A percentile compares a stretch with the other conserved stretches of the same genome.
Conservation (phyloP, 2,113 vertebrate species). For the Hyla sarda region DNA sequence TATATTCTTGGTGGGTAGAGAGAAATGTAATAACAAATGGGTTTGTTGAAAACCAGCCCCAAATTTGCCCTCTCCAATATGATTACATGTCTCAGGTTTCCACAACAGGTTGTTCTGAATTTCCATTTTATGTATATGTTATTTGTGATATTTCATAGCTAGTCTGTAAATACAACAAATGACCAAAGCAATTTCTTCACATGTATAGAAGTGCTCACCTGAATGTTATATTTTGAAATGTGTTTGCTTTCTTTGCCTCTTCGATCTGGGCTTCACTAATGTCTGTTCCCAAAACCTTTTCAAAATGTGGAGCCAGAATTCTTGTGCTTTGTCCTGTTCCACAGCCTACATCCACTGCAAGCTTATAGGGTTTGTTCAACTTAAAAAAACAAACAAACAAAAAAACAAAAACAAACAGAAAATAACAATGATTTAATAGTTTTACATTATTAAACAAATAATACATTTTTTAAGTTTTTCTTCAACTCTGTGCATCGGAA, state of each 20-base stretch:
- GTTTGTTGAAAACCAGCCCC: too few relatives aligned
- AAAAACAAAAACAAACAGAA: too few relatives aligned
- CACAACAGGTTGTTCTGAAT: background rate
- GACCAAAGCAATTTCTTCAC: background rate
- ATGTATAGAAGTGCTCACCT: constrained; percentile 67
- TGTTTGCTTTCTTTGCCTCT: constrained; percentile 64
- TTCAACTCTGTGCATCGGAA: too few relatives aligned
- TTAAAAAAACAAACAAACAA: too few relatives aligned
- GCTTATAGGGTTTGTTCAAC: constrained; percentile 61
- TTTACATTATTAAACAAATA: too few relatives aligned
- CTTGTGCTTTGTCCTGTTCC: constrained; percentile 81
- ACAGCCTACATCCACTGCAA: constrained; percentile 83
- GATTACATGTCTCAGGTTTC: background rate
- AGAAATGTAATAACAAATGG: too few relatives aligned
- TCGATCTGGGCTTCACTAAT: constrained; percentile 82
- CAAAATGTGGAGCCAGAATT: constrained; percentile 75
- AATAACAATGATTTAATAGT: too few relatives aligned
- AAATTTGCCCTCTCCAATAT: background rate
- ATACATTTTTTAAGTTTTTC: too few relatives aligned
- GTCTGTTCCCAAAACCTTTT: constrained; percentile 78
- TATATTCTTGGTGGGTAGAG: too few relatives aligned
- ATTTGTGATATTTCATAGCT: background rate
- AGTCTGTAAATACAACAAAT: background rate
- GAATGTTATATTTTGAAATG: constrained; percentile 74
- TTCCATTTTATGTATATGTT: too few relatives aligned